Conservation (phyloP, 2,113 vertebrate species). For the Perccottus glenii region DNA sequence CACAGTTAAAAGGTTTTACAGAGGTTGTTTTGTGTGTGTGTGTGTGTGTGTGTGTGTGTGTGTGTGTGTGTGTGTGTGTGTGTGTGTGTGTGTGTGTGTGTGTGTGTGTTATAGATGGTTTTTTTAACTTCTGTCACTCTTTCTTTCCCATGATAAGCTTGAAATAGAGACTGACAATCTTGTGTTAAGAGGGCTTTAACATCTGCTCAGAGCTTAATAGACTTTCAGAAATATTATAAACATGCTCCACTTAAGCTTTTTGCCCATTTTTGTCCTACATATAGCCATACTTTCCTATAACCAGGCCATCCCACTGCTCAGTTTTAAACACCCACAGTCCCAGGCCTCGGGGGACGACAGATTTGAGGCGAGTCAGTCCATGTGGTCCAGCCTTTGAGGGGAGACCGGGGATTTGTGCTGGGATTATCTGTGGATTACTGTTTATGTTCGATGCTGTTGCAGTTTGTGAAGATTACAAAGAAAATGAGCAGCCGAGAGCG, state of each 20-base stretch:
- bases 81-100: no score
- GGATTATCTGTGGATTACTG: slow-evolving; percentile 68
- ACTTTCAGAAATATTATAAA: not conserved
- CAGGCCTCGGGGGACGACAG: slow-evolving; percentile 15
- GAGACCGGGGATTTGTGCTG: slow-evolving; percentile 42
- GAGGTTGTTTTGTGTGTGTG: no score
- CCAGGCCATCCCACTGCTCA: not conserved
- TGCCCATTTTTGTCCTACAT: not conserved
- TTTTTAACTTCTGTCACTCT: not conserved
- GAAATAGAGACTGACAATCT: not conserved
- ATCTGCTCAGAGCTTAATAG: not conserved
- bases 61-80: no score
- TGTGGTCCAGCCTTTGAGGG: slow-evolving; percentile 27
- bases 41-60: no score
- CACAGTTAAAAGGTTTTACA: no score
- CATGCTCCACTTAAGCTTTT: not conserved
- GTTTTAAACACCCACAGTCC: not conserved
- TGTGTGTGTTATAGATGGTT: no score
- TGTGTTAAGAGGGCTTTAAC: not conserved
- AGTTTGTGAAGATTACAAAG: slow-evolving; percentile 52
- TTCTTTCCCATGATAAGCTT: not conserved
- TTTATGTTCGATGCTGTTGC: slow-evolving; percentile 52
- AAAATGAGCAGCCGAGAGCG: slow-evolving; percentile 5
- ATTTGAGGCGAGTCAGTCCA: slow-evolving; percentile 16
- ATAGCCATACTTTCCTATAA: not conserved